phyloP scores from a whole-genome alignment of 2,888 invertebrate genomes.

The Timema podura region DNA sequence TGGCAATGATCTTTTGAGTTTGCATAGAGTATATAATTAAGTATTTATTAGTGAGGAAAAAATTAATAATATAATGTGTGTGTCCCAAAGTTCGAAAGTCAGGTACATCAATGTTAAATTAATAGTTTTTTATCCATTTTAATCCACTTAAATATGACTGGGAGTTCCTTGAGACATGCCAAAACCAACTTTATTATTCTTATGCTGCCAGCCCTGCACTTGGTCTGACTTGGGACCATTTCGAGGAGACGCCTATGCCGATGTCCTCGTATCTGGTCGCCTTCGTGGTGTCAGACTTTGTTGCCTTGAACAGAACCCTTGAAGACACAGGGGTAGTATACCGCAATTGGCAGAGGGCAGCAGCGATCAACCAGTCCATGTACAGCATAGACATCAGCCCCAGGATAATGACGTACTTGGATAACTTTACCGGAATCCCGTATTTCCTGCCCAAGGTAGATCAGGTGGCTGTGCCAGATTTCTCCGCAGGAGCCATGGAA shows the following conservation, averaged over 20 bases:
- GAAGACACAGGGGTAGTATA: conserved; percentile 37
- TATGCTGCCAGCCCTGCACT: background rate
- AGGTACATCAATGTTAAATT: no score
- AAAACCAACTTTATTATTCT: background rate
- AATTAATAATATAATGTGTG: no score
- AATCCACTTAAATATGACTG: no score
- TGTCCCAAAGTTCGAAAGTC: no score
- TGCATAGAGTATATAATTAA: no score
- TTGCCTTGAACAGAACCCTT: background rate
- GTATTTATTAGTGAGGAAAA: no score
- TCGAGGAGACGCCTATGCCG: conserved; percentile 49
- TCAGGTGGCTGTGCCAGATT: conserved; percentile 78
- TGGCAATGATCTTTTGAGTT: no score
- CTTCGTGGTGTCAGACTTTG: conserved; percentile 25
- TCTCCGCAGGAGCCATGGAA: conserved; percentile 83
- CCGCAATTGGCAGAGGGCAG: conserved; percentile 44
- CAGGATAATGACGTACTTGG: conserved; percentile 49
- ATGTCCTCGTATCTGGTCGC: conserved; percentile 50
- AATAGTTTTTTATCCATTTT: no score
- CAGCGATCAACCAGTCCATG: conserved; percentile 46
- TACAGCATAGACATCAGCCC: conserved; percentile 49
- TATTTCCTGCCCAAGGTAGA: conserved; percentile 70
- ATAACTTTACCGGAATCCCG: conserved; percentile 47
- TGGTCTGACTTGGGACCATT: conserved; percentile 36
- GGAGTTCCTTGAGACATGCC: no score